Evolutionary conservation across 1,140 invertebrate species (phyloP).

Genomic region (Fopius arisanus): DNA sequence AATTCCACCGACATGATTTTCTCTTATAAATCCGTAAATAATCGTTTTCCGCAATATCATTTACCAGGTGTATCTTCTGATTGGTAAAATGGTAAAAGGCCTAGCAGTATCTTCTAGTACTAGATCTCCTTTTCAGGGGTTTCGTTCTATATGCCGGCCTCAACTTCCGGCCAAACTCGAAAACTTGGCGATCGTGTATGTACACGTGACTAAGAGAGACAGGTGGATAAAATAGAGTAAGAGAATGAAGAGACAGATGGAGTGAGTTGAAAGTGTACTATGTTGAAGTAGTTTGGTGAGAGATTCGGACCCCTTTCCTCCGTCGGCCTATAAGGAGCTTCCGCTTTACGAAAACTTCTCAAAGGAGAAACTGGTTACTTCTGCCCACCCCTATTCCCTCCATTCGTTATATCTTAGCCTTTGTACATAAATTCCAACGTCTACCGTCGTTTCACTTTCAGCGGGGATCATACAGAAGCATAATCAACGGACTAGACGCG

Average conservation of each 20-base stretch:
- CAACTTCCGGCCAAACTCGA: slow-evolving; percentile 18
- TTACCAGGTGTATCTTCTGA: no score
- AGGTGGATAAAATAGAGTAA: background rate
- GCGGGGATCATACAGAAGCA: background rate
- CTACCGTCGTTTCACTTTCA: background rate
- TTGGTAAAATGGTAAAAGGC: no score
- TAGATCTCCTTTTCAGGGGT: slow-evolving; percentile 18
- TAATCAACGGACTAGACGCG: background rate
- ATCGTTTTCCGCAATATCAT: no score
- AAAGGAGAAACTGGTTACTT: slow-evolving; percentile 37
- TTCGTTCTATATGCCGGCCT: background rate
- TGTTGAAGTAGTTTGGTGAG: slow-evolving; percentile 12
- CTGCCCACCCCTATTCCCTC: slow-evolving; percentile 14
- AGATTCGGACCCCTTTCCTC: background rate
- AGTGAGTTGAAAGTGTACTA: background rate
- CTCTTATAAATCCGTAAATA: no score
- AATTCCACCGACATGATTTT: no score
- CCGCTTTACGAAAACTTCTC: slow-evolving; percentile 33
- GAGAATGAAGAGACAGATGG: background rate
- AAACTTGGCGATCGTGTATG: slow-evolving; percentile 20
- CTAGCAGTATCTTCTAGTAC: slow-evolving; percentile 19
- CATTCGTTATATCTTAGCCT: slow-evolving; percentile 15
- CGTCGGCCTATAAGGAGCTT: slow-evolving; percentile 29
- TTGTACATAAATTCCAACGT: background rate
- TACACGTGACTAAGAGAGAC: slow-evolving; percentile 10